phyloP scores from a whole-genome alignment of 2,113 vertebrate species.

The Lycaon pictus region DNA sequence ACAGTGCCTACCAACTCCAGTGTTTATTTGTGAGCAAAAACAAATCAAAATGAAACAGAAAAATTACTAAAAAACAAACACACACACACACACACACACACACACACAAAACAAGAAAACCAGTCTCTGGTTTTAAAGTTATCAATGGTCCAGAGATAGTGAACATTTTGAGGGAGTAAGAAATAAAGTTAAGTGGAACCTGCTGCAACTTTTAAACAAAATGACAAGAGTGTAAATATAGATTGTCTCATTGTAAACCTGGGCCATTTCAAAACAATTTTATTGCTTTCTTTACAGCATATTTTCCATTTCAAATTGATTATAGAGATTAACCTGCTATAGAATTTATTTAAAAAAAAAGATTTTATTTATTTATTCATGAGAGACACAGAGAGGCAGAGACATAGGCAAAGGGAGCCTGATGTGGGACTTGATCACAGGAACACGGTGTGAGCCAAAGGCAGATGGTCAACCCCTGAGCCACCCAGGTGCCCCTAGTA shows the following conservation, averaged over 20 bases:
- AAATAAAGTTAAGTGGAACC: not conserved
- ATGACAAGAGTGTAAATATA: not conserved
- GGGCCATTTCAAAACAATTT: not conserved
- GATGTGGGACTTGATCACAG: too few species aligned
- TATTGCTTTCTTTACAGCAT: not conserved
- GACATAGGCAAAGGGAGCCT: too few species aligned
- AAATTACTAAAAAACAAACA: not conserved
- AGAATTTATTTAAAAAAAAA: not conserved
- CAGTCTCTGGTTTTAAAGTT: not conserved
- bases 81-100: too few species aligned
- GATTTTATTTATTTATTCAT: too few species aligned
- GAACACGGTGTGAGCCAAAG: too few species aligned
- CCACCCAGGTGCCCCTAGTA: too few species aligned
- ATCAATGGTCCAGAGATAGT: not conserved
- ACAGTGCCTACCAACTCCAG: rapidly evolving
- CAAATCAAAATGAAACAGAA: not conserved
- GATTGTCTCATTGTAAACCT: not conserved
- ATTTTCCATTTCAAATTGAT: not conserved
- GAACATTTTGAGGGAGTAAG: not conserved
- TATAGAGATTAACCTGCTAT: not conserved
- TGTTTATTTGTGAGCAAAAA: not conserved
- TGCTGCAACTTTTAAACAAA: not conserved
- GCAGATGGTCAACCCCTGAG: too few species aligned
- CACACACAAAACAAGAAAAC: not conserved
- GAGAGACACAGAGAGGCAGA: too few species aligned